Conservation (phyloP, 2,797 vertebrate species). For the Euphonia xanthogaster region DNA sequence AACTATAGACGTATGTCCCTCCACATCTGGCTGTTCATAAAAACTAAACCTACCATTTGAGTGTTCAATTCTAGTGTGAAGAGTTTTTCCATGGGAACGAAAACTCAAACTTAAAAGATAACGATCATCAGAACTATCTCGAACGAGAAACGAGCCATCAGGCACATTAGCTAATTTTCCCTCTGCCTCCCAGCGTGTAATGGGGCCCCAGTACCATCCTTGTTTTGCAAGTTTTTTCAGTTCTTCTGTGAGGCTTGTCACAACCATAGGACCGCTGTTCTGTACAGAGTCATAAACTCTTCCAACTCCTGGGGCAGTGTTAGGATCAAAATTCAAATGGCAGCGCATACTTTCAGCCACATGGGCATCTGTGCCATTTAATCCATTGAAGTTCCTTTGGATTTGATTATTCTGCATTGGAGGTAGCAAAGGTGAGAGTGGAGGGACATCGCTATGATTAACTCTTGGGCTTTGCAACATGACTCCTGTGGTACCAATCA, state of each 20-base stretch:
- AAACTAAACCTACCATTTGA: constrained; percentile 99
- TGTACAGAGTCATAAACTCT: constrained; percentile 97
- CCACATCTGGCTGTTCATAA: constrained; percentile 97
- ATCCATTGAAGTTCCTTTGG: constrained; percentile 88
- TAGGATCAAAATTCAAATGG: constrained; percentile 96
- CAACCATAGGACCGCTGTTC: constrained; percentile 91
- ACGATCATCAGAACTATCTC: constrained; percentile 96
- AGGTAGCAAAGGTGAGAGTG: constrained; percentile 93
- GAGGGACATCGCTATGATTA: constrained; percentile 77
- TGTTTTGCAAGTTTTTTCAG: constrained; percentile 96
- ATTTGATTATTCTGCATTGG: constrained; percentile 86
- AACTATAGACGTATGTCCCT: constrained; percentile 97
- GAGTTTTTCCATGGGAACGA: constrained; percentile 94
- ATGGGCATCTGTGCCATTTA: constrained; percentile 85
- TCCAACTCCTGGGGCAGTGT: constrained; percentile 91
- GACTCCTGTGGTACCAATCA: constrained; percentile 86
- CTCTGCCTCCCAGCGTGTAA: constrained; percentile 98
- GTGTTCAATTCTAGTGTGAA: constrained; percentile 98
- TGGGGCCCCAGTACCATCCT: constrained; percentile 99
- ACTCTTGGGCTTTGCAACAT: constrained; percentile 87
- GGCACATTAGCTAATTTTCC: constrained; percentile 92
- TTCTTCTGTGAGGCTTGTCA: constrained; percentile 96
- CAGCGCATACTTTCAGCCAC: constrained; percentile 91
- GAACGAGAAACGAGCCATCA: constrained; percentile 94
- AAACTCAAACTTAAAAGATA: constrained; percentile 98